A percentile compares a stretch with the other conserved stretches of the same genome.
Conservation (phyloP, 2,113 vertebrate species). For the Notothenia coriiceps region DNA sequence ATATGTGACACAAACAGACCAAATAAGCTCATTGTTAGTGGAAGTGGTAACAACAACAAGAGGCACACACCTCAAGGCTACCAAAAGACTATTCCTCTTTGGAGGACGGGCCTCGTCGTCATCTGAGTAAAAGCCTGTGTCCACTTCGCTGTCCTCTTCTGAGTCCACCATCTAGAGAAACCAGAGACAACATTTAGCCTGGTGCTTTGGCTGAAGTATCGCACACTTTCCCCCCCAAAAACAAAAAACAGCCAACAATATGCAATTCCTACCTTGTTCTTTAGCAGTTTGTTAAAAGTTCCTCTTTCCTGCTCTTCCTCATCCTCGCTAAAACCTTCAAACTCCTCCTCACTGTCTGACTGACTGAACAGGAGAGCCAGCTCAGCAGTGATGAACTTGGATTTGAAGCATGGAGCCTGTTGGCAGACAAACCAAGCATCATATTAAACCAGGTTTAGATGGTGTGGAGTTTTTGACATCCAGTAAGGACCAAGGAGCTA, state of each 20-base stretch:
- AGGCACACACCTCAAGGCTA: slow-evolving; percentile 87
- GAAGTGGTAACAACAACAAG: neutral
- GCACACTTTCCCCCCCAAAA: neutral
- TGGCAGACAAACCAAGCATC: slow-evolving; percentile 16
- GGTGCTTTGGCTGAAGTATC: neutral
- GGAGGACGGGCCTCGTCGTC: slow-evolving; percentile 68
- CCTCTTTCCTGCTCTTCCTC: slow-evolving; percentile 68
- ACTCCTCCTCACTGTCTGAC: slow-evolving; percentile 91
- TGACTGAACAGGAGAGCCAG: slow-evolving; percentile 91
- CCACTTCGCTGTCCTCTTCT: slow-evolving; percentile 78
- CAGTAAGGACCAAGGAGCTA: too few species aligned
- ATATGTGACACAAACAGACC: neutral
- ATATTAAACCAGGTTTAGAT: neutral
- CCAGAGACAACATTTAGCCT: neutral
- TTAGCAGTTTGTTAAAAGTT: slow-evolving; percentile 55
- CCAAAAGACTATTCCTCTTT: slow-evolving; percentile 88
- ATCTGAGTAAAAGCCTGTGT: slow-evolving; percentile 80
- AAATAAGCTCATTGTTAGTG: neutral
- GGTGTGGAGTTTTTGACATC: neutral
- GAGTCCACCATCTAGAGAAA: slow-evolving; percentile 74
- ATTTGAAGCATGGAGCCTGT: slow-evolving; percentile 83
- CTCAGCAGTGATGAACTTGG: slow-evolving; percentile 88
- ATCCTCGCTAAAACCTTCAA: slow-evolving; percentile 88
- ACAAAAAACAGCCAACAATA: neutral
- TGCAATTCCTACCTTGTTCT: slow-evolving; percentile 62